These are phyloP conservation scores for Protobothrops flavoviridis DNA, from an alignment of 2,113 vertebrate species.

Conservation along the genomic window DNA sequence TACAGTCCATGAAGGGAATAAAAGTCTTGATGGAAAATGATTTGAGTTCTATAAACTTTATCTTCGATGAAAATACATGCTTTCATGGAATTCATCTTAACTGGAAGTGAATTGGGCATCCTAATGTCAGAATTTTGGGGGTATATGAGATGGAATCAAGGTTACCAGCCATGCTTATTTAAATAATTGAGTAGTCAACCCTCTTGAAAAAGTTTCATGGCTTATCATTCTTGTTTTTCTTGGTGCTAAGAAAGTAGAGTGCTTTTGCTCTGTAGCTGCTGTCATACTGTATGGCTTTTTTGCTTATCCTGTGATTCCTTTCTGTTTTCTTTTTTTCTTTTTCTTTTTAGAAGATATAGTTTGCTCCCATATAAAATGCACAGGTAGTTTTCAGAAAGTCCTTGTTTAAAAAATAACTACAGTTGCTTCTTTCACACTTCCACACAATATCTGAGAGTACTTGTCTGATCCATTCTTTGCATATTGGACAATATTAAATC, in stretches of 20 bases:
- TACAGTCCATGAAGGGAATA: not conserved
- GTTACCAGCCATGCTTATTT: conserved; percentile 29
- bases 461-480: conserved; percentile 25
- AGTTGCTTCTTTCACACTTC: conserved; percentile 33
- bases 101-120: not conserved
- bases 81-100: conserved; percentile 25
- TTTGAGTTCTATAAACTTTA: not conserved
- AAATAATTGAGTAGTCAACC: conserved; percentile 49
- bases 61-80: not conserved
- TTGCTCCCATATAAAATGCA: conserved; percentile 44
- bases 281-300: conserved; percentile 48
- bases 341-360: conserved; percentile 34
- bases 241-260: conserved; percentile 73
- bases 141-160: conserved; percentile 22
- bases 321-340: conserved; percentile 40
- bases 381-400: conserved; percentile 43
- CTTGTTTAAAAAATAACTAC: conserved; percentile 40
- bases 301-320: conserved; percentile 4
- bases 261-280: conserved; percentile 63
- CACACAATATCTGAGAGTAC: conserved; percentile 43
- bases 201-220: conserved; percentile 65
- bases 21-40: not conserved
- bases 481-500: not conserved
- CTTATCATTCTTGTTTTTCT: conserved; percentile 72
- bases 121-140: conserved; percentile 32